Percentiles rank a stretch among this genome's conserved stretches.
Conservation (phyloP, 1,140 invertebrate species). For the Drosophila rufa region DNA sequence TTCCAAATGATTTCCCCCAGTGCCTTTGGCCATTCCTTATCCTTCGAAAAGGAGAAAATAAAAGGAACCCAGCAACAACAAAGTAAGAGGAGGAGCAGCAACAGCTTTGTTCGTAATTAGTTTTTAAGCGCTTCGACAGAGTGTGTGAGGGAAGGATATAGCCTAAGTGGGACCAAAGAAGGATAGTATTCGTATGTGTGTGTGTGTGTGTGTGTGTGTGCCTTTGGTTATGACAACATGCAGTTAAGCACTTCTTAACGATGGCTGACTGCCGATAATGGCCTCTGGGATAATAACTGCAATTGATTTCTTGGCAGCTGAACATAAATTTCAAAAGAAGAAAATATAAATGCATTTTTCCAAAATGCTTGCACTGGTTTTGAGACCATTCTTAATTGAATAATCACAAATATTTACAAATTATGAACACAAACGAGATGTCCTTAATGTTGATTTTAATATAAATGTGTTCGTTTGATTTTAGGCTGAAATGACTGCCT, state of each 20-base stretch:
- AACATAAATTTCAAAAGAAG: slow-evolving; percentile 35
- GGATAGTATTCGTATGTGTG: slow-evolving; percentile 7
- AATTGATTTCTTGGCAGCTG: slow-evolving; percentile 74
- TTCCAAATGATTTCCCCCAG: not conserved
- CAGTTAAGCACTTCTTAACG: slow-evolving; percentile 80
- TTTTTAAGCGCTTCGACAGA: slow-evolving; percentile 70
- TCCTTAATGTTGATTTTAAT: too few species aligned
- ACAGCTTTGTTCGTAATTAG: slow-evolving; percentile 82
- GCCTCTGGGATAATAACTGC: slow-evolving; percentile 56
- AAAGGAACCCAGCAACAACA: slow-evolving; percentile 32
- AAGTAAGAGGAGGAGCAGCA: slow-evolving; percentile 41
- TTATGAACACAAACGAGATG: too few species aligned
- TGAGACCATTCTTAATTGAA: not conserved
- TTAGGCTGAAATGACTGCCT: too few species aligned
- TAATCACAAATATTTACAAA: too few species aligned
- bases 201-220: slow-evolving; percentile 24
- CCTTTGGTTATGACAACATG: slow-evolving; percentile 76
- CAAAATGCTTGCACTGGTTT: not conserved
- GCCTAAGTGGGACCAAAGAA: slow-evolving; percentile 33
- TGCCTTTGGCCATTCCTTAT: slow-evolving; percentile 29
- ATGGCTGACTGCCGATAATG: slow-evolving; percentile 75
- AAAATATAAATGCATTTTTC: not conserved
- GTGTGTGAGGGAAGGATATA: slow-evolving; percentile 37
- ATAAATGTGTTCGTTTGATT: too few species aligned
- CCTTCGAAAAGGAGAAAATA: slow-evolving; percentile 28